Percentiles rank a stretch among this genome's conserved stretches.
phyloP scores from a whole-genome alignment of 2,797 vertebrate species.

The Chaetodon trifasciatus region DNA sequence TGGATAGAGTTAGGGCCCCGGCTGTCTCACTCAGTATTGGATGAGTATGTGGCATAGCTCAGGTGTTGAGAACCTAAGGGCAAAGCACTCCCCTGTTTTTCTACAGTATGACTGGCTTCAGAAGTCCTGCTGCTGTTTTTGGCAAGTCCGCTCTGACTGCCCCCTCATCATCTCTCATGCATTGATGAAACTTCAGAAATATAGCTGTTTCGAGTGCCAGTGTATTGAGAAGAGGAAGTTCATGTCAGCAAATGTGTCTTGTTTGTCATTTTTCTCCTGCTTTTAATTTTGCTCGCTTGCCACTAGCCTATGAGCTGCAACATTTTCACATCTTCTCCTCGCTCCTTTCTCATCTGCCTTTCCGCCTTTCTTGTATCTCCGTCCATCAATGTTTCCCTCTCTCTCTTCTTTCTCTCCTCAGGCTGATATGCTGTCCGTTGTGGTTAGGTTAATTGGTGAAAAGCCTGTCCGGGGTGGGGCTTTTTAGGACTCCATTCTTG shows the following conservation, averaged over 20 bases:
- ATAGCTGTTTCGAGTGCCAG: conserved; percentile 49
- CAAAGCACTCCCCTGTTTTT: conserved; percentile 44
- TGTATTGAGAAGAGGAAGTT: conserved; percentile 44
- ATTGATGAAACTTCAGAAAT: conserved; percentile 77
- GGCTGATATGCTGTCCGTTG: conserved; percentile 51
- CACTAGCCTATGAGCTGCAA: conserved; percentile 49
- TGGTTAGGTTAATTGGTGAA: conserved; percentile 52
- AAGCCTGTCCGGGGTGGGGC: conserved; percentile 31
- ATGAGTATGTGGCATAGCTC: conserved; percentile 28
- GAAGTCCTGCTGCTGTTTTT: conserved; percentile 62
- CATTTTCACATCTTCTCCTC: conserved; percentile 8
- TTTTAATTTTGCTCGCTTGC: conserved; percentile 31
- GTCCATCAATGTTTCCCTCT: conserved; percentile 20
- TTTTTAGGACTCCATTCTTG: conserved; percentile 38
- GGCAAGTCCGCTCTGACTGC: conserved; percentile 35
- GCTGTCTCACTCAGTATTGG: conserved; percentile 44
- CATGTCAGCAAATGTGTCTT: conserved; percentile 50
- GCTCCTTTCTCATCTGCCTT: background rate
- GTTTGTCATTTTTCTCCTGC: conserved; percentile 15
- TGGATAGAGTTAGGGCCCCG: conserved; percentile 20
- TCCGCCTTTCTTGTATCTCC: conserved; percentile 18
- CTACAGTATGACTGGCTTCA: conserved; percentile 50
- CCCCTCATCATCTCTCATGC: conserved; percentile 33
- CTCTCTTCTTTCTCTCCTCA: conserved; percentile 14
- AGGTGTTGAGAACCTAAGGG: conserved; percentile 36